phyloP scores from a whole-genome alignment of 2,113 vertebrate genomes.

The Chlorodrepanis virens region DNA sequence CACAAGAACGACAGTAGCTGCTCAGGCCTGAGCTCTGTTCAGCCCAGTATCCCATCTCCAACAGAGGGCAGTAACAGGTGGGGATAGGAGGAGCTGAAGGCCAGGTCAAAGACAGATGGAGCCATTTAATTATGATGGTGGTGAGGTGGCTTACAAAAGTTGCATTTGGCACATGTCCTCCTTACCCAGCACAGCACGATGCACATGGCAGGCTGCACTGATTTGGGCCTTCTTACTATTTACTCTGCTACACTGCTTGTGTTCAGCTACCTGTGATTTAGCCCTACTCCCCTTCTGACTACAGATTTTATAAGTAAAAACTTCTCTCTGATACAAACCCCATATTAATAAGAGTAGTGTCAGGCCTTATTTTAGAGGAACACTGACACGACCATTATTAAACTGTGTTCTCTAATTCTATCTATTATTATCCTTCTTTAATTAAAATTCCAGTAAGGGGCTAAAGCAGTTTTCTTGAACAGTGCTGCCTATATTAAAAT shows the following conservation, averaged over 20 bases:
- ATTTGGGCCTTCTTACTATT: not conserved
- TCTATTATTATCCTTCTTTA: conserved; percentile 43
- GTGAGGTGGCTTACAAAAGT: not conserved
- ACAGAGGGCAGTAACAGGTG: not conserved
- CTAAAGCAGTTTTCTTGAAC: conserved; percentile 10
- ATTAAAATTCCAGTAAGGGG: conserved; percentile 26
- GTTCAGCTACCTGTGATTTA: not conserved
- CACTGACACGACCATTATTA: not conserved
- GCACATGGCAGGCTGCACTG: not conserved
- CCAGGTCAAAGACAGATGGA: not conserved
- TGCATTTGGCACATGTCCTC: not conserved
- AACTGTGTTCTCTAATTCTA: not conserved
- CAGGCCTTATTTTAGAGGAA: not conserved
- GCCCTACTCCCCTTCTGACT: not conserved
- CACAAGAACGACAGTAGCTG: not conserved
- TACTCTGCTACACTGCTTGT: not conserved
- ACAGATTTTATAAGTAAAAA: not conserved
- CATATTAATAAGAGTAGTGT: not conserved
- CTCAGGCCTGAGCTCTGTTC: not conserved
- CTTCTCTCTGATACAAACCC: not conserved
- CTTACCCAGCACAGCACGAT: not conserved
- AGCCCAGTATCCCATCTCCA: not conserved
- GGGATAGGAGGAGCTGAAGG: not conserved
- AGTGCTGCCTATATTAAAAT: not conserved
- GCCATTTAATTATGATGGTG: not conserved